A percentile compares a stretch with the other conserved stretches of the same genome.
These are phyloP conservation scores for Hermaeophaga mercurialis DNA, from an alignment of 2,888 invertebrate genomes.

Conservation along the genomic window DNA sequence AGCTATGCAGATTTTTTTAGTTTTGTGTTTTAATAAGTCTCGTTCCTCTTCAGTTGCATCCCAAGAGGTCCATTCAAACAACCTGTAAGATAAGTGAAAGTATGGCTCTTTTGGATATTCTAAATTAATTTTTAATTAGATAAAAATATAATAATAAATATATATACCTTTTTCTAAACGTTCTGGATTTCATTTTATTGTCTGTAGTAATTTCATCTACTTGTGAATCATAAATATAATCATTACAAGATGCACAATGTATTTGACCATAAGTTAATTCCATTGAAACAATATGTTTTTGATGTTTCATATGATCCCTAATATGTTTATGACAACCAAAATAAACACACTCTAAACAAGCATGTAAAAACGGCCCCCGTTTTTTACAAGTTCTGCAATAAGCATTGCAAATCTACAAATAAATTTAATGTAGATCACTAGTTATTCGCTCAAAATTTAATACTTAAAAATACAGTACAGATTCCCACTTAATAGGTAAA, in stretches of 20 bases:
- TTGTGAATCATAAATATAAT: slow-evolving; percentile 77
- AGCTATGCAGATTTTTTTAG: slow-evolving; percentile 78
- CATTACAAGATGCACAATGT: slow-evolving; percentile 87
- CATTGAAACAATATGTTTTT: slow-evolving; percentile 83
- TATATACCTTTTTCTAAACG: slow-evolving; percentile 49
- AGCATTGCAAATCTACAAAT: slow-evolving; percentile 43
- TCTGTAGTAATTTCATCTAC: slow-evolving; percentile 51
- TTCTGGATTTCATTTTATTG: slow-evolving; percentile 51
- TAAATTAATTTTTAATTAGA: too few species aligned
- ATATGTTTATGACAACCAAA: slow-evolving; percentile 93
- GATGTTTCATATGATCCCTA: slow-evolving; percentile 80
- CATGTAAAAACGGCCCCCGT: slow-evolving; percentile 79
- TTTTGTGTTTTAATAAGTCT: slow-evolving; percentile 74
- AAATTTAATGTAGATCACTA: too few species aligned
- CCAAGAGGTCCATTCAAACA: slow-evolving; percentile 72
- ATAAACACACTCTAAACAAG: slow-evolving; percentile 89
- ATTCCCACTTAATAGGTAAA: too few species aligned
- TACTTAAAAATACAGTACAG: too few species aligned
- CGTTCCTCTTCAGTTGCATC: slow-evolving; percentile 79
- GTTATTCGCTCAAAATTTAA: too few species aligned
- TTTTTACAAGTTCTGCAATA: slow-evolving; percentile 80
- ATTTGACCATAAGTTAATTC: slow-evolving; percentile 89
- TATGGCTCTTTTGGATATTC: too few species aligned
- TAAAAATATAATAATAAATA: neutral
- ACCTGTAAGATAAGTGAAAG: slow-evolving; percentile 38